These are phyloP conservation scores for Stomatorhinus walkeri DNA, from an alignment of 2,797 vertebrate genomes.

Conservation along the genomic window DNA sequence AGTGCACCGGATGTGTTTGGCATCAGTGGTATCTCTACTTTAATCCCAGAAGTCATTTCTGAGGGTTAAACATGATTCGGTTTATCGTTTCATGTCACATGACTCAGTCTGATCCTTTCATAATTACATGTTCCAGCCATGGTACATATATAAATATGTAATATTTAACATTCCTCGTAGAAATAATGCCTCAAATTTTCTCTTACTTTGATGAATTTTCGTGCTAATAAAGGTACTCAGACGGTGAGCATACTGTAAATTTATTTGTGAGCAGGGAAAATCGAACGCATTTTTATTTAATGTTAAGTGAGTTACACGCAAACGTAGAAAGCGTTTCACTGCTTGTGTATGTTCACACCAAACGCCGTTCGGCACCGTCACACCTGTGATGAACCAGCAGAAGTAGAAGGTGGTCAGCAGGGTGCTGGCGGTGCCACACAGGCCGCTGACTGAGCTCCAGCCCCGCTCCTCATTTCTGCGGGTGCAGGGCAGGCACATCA, in stretches of 20 bases:
- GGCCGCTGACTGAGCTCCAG: background rate
- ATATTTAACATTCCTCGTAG: background rate
- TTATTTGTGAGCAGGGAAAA: background rate
- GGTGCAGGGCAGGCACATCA: conserved; percentile 46
- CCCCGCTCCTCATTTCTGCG: background rate
- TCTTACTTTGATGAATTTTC: background rate
- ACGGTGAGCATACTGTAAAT: background rate
- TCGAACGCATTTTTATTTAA: background rate
- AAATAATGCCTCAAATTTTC: background rate
- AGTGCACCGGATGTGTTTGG: background rate
- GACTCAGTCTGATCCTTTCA: background rate
- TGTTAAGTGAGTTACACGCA: background rate
- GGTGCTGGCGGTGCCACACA: conserved; percentile 38
- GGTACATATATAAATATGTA: background rate
- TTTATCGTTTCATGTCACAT: background rate
- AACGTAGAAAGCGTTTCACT: background rate
- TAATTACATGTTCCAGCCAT: background rate
- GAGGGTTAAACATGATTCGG: background rate
- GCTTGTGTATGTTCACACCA: background rate
- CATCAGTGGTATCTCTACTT: background rate
- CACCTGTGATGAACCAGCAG: conserved; percentile 62
- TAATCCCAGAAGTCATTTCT: background rate
- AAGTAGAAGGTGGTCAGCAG: conserved; percentile 44
- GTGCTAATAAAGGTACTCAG: background rate
- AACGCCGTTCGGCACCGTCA: conserved; percentile 15